These are phyloP conservation scores for Ceraclea dissimilis DNA, from an alignment of 2,888 invertebrate species.

Conservation along the genomic window DNA sequence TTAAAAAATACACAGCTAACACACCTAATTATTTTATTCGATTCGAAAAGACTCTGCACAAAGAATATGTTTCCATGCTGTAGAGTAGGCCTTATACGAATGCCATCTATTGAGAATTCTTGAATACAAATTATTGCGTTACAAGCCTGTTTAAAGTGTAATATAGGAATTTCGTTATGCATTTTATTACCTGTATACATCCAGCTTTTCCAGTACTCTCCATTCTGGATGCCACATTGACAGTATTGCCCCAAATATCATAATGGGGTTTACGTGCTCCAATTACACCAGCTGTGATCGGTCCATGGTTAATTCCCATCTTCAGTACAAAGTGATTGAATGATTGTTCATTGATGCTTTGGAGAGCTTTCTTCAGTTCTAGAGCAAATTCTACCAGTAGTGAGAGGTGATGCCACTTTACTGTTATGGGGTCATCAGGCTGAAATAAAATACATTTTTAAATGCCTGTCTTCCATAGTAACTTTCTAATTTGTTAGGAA, in stretches of 20 bases:
- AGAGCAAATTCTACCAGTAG: slow-evolving; percentile 84
- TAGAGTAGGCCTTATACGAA: no score
- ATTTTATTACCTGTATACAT: slow-evolving; percentile 73
- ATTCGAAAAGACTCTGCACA: no score
- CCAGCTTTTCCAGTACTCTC: slow-evolving; percentile 96
- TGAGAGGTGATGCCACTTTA: slow-evolving; percentile 78
- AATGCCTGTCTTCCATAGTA: not conserved
- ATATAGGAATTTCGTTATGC: no score
- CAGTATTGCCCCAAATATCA: slow-evolving; percentile 96
- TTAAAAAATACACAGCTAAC: no score
- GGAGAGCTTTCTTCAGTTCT: slow-evolving; percentile 82
- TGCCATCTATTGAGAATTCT: no score
- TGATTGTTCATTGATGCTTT: slow-evolving; percentile 88
- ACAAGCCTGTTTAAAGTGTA: no score
- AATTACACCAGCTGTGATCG: slow-evolving; percentile 92
- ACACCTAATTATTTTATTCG: no score
- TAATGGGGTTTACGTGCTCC: slow-evolving; percentile 93
- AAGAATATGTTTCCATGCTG: no score
- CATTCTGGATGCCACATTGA: slow-evolving; percentile 96
- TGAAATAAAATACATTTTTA: slow-evolving; percentile 30
- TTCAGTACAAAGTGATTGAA: slow-evolving; percentile 92
- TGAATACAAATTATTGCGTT: no score
- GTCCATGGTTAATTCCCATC: slow-evolving; percentile 93
- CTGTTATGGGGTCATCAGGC: slow-evolving; percentile 64
- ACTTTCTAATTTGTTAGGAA: not conserved